phyloP scores from a whole-genome alignment of 30 jellyfish, hydroid and myxozoan genomes.

The Cassiopea andromeda region DNA sequence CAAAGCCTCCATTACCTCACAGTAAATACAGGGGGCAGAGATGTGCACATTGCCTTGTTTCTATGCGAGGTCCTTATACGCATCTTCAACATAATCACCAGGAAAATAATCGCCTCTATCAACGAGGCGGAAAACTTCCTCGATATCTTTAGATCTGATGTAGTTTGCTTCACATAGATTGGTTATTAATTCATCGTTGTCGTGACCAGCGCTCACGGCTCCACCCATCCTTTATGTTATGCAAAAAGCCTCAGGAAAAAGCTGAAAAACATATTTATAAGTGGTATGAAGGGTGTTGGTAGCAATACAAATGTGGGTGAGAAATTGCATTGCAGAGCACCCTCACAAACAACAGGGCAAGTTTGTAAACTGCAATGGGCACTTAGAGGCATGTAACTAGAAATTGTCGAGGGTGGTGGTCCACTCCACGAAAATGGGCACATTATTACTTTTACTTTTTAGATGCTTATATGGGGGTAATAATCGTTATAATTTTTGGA shows the following conservation, averaged over 20 bases:
- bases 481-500: too few species aligned
- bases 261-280: too few species aligned
- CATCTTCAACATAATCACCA: slow-evolving; percentile 86
- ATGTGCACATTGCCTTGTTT: slow-evolving; percentile 91
- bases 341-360: too few species aligned
- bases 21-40: slow-evolving; percentile 91
- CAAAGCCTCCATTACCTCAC: slow-evolving; percentile 91
- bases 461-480: too few species aligned
- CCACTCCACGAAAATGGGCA: too few species aligned
- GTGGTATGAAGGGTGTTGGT: too few species aligned
- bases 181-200: slow-evolving; percentile 80
- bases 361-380: too few species aligned
- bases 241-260: not conserved
- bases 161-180: slow-evolving; percentile 87
- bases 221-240: slow-evolving; percentile 74
- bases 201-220: slow-evolving; percentile 91
- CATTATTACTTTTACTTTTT: too few species aligned
- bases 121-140: slow-evolving; percentile 78
- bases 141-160: slow-evolving; percentile 60
- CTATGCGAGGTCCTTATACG: slow-evolving; percentile 91
- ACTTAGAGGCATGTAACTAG: too few species aligned
- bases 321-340: too few species aligned
- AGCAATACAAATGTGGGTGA: too few species aligned
- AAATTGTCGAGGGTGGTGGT: too few species aligned
- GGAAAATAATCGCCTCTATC: slow-evolving; percentile 94